Base-by-base conservation (phyloP, 1,140 invertebrate genomes). In the Triops longicaudatus region DNA sequence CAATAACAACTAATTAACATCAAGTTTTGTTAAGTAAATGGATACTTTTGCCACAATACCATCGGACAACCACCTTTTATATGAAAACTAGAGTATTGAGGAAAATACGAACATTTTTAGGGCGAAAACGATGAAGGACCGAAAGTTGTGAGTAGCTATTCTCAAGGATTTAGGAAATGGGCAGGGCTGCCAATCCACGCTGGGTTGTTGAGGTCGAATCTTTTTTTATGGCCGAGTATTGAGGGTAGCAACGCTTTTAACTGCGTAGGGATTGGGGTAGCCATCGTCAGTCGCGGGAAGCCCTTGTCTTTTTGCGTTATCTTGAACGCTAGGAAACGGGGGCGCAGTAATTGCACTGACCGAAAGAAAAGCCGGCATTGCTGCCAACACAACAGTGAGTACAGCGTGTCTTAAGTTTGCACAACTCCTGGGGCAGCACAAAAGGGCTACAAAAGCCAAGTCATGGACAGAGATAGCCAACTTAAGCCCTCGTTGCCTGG, bases 381-480 rank as follows among this genome's bases (percentile, higher is more conserved):
- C 50, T 5, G 17, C 22, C 50, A 44, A 44, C 11, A 17, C 43
- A 11, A 44, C 11, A 17, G 43, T 44, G 43, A 44, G 17, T 44
- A 17, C 43, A 44, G 43, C 43, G 43, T 44, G 43, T 11, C 17
- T 44, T 11, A 37, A 37, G 31, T 37, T 37, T 37, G 31, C 31
- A 37, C 31, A 37, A 37, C 31, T 2, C 31, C 31, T n/a, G n/a
- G n/a, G 31, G 2, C 31, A 37, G 31, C n/a, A n/a, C n/a, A n/a
- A n/a, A n/a, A n/a, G n/a, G n/a, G n/a, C 31, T 37, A 37, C 31
- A 37, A 63, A 63, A 63, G 50, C 50, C 31, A 37, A 63, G 50
- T 63, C 50, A 63, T 63, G 50, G 50, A 17, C 50, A 63, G 50
- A 63, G 50, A 63, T 63, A 63, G 50, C 50, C 14, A 63, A 63